Conservation (phyloP, 2,797 vertebrate genomes). For the Gephyroberyx darwinii region DNA sequence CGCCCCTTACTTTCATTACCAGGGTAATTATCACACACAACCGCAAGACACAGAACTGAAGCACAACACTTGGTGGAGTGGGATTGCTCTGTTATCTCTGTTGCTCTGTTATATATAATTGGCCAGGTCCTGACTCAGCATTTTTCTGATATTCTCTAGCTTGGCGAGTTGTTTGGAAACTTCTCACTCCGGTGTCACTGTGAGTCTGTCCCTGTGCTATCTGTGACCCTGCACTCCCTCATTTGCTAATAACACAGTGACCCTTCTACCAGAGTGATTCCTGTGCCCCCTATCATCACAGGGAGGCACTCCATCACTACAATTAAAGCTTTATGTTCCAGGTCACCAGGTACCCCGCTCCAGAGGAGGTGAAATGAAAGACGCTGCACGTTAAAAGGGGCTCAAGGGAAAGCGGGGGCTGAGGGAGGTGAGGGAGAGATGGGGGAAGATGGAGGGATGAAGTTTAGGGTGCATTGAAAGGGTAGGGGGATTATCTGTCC, state of each 20-base stretch:
- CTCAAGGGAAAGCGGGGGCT: slow-evolving; percentile 26
- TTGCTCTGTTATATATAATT: too few species aligned
- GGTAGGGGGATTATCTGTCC: slow-evolving; percentile 60
- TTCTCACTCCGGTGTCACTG: slow-evolving; percentile 18
- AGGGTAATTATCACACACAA: slow-evolving; percentile 68
- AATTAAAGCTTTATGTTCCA: slow-evolving; percentile 71
- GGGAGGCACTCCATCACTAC: slow-evolving; percentile 60
- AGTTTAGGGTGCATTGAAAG: slow-evolving; percentile 27
- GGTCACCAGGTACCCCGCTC: slow-evolving; percentile 56
- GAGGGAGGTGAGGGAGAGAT: slow-evolving; percentile 1
- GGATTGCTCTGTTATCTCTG: slow-evolving; percentile 40
- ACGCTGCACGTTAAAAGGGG: slow-evolving; percentile 41
- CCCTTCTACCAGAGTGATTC: slow-evolving; percentile 55
- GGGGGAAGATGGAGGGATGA: slow-evolving; percentile 19
- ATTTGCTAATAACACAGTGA: slow-evolving; percentile 59
- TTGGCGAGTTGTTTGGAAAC: slow-evolving; percentile 3
- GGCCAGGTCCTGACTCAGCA: slow-evolving; percentile 46
- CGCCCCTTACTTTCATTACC: slow-evolving; percentile 61
- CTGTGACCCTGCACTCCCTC: slow-evolving; percentile 28
- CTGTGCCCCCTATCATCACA: slow-evolving; percentile 52
- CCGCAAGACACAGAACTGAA: slow-evolving; percentile 50
- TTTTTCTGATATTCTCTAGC: slow-evolving; percentile 25
- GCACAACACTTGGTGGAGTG: slow-evolving; percentile 53
- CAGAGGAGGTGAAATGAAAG: slow-evolving; percentile 77
- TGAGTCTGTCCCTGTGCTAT: not conserved